Percentiles rank a stretch among this genome's conserved stretches.
Conservation (phyloP, 2,888 invertebrate species). For the Pristionchus japonicus region DNA sequence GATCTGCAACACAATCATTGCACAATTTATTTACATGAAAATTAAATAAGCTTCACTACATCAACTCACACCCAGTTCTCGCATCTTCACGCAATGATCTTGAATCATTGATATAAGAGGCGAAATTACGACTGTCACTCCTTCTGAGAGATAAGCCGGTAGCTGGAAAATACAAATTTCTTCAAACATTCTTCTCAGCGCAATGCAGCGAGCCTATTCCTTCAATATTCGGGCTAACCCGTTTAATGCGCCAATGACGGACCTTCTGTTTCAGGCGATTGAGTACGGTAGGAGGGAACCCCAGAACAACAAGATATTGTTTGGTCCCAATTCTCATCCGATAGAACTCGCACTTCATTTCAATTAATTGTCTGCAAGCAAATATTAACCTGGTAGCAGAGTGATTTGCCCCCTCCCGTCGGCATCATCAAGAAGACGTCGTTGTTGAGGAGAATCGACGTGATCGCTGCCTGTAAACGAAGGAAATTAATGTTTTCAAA, state of each 20-base stretch:
- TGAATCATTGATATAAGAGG: slow-evolving; percentile 93
- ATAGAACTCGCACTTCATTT: too few relatives aligned
- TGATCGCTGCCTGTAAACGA: slow-evolving; percentile 86
- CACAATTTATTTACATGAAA: not conserved
- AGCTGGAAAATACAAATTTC: too few relatives aligned
- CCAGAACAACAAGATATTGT: too few relatives aligned
- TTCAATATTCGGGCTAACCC: too few relatives aligned
- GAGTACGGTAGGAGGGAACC: too few relatives aligned
- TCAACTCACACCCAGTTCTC: slow-evolving; percentile 70
- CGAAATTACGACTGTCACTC: slow-evolving; percentile 93
- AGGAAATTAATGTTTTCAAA: too few relatives aligned
- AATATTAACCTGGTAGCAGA: slow-evolving; percentile 92
- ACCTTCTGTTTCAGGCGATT: too few relatives aligned
- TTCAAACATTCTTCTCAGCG: too few relatives aligned
- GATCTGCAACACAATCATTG: slow-evolving; percentile 82
- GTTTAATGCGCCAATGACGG: too few relatives aligned
- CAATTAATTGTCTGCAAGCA: too few relatives aligned
- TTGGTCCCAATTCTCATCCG: too few relatives aligned
- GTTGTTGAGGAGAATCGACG: slow-evolving; percentile 86
- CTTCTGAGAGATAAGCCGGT: slow-evolving; percentile 87
- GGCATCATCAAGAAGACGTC: slow-evolving; percentile 98
- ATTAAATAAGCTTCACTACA: not conserved
- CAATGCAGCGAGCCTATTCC: too few relatives aligned
- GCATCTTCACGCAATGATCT: slow-evolving; percentile 94
- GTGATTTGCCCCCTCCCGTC: slow-evolving; percentile 94